Conservation (phyloP, 2,888 invertebrate species). For the Prosapia bicincta region DNA sequence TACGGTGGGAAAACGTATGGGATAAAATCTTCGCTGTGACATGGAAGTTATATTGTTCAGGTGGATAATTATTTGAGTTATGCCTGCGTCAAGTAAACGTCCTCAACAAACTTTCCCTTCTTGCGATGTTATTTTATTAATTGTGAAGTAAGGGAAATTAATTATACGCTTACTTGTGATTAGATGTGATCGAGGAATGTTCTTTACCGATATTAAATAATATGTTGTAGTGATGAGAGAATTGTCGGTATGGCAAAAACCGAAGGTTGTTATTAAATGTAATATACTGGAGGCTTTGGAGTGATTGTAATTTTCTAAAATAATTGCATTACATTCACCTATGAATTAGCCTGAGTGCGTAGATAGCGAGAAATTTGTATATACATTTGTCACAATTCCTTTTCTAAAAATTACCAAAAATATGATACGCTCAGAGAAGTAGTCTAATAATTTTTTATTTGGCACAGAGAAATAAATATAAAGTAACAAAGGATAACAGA, state of each 20-base stretch:
- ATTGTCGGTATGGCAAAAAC: background rate
- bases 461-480: too few relatives aligned
- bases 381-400: too few relatives aligned
- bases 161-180: background rate
- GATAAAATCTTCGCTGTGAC: background rate
- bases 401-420: too few relatives aligned
- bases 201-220: background rate
- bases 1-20: background rate
- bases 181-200: background rate
- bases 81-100: background rate
- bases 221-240: background rate
- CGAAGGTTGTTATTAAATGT: background rate
- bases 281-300: background rate
- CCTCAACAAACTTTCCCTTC: background rate
- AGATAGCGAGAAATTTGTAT: too few relatives aligned
- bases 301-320: background rate
- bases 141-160: background rate
- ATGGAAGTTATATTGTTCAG: background rate
- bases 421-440: too few relatives aligned
- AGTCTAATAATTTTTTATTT: too few relatives aligned
- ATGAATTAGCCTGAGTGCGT: too few relatives aligned
- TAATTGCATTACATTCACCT: too few relatives aligned
- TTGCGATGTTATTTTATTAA: background rate
- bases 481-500: too few relatives aligned
- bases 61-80: background rate